Evolutionary conservation across 2,113 vertebrate genomes (phyloP), one percentile per base, ranked within the genome.

Genomic region (Monopterus albus): DNA sequence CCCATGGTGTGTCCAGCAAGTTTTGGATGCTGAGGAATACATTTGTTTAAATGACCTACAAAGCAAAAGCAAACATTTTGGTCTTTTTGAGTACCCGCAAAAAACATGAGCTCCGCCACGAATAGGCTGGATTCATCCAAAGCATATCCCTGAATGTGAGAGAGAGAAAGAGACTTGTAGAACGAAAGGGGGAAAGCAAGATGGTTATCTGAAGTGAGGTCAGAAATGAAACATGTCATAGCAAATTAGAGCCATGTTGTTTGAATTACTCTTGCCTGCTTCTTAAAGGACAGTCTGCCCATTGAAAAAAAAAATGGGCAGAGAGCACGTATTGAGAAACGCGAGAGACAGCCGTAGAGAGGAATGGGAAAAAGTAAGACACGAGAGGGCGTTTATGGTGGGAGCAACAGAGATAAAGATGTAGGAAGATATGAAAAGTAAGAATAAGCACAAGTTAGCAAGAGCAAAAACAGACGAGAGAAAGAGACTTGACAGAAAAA

Each of bases 201-300:
- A 93, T 89, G 84, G 86, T 87, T 93, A 93, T 93, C 92, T 93
- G 90, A 92, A 89, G 90, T 88, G 88, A 91, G 90, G 91, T 92
- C 91, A 91, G 88, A 93, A 92, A 93, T 93, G 90, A 93, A 93
- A 94, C 91, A 93, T 93, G 93, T 93, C 92, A 92, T 89, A 92
- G 92, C 92, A 92, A 94, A 94, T 93, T 93, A 93, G 78, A 85
- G 77, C 88, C 92, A 94, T 91, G 91, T 90, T 93, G 90, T 93
- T 92, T 91, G 89, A 93, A 94, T 93, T 94, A 93, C 86, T 86
- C 68, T 6, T 77, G 78, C 76, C 79, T 85, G 86, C 82, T 89
- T 66, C 83, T 90, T 89, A 69, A 88, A 87, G 79, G 79, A 65
- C 69, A 74, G 70, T 79, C 72, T 78, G 71, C 57, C 58, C 58